Evolutionary conservation across 2,113 vertebrate species (phyloP), one percentile per base, ranked within the genome.

Genomic region (Perognathus longimembris): DNA sequence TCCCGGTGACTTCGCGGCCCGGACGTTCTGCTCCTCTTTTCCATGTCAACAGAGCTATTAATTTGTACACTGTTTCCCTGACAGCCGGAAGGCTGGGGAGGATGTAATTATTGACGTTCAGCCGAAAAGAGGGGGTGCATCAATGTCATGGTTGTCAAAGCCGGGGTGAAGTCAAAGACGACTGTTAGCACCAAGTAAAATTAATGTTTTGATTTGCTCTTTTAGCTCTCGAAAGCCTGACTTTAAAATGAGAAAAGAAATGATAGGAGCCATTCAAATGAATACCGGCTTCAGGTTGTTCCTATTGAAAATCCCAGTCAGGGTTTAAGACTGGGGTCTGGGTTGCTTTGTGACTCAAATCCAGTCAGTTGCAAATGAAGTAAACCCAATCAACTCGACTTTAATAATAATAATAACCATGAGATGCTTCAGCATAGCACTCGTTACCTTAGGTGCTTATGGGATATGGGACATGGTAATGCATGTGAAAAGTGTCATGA

Each of bases 11-110:
- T n/a, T 3, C 0, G 3, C 42, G 73, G 86, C 85, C 21, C 0
- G 30, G 54, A 86, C 66, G 28, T 45, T 86, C 24, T 15, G 66
- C 10, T 75, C 50, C 54, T 79, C 83, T 80, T 57, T 71, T 15
- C 61, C 73, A 57, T 36, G 45, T 87, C 90, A 89, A 85, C 90
- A 87, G 71, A 89, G 50, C 73, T 80, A 45, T 91, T 92, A 76
- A 80, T 83, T 92, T 87, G 79, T 80, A 36, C 76, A 45, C 7
- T 42, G 38, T 87, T 89, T 91, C 85, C 71, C 84, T 0, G 21
- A 78, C 86, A 85, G n/a, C 78, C 63, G 83, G 78, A 89, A 67
- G 45, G 42, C 42, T 32, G 34, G 59, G 22, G 80, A 86, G 26
- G 73, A 45, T 89, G 73, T 91, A 66, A 95, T 71, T 32, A 73